These are phyloP conservation scores for Drosophila asahinai DNA, from an alignment of 1,140 invertebrate genomes.

Conservation along the genomic window DNA sequence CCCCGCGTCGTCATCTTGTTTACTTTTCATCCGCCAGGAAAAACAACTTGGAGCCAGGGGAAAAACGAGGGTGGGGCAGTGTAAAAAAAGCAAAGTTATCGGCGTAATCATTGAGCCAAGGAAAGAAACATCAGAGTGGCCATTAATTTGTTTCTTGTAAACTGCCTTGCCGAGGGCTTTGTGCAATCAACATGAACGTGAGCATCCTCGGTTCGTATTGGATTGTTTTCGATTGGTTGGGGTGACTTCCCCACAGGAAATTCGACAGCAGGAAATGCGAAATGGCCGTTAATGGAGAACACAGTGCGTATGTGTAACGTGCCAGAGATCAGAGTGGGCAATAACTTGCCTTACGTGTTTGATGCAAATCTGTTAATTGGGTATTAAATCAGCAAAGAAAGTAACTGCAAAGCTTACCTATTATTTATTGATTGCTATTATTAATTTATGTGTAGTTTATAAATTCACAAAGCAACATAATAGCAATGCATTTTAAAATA, in stretches of 20 bases:
- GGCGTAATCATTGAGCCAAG: slow-evolving; percentile 59
- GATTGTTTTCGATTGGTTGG: slow-evolving; percentile 19
- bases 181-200: slow-evolving; percentile 73
- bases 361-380: background rate
- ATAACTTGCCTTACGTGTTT: slow-evolving; percentile 1
- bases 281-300: slow-evolving; percentile 55
- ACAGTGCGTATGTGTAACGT: slow-evolving; percentile 59
- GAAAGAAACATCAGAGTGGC: slow-evolving; percentile 52
- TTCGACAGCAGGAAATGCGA: slow-evolving; percentile 69
- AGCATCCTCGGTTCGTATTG: slow-evolving; percentile 33
- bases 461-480: background rate
- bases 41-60: slow-evolving; percentile 17
- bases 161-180: slow-evolving; percentile 66
- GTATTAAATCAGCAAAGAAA: background rate
- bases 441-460: background rate
- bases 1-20: slow-evolving; percentile 28
- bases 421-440: background rate
- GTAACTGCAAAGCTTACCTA: background rate
- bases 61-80: slow-evolving; percentile 5
- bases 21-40: slow-evolving; percentile 43
- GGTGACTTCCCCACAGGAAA: slow-evolving; percentile 41
- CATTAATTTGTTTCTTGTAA: slow-evolving; percentile 75
- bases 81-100: slow-evolving; percentile 69
- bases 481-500: background rate
- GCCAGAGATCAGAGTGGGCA: background rate